These are phyloP conservation scores for Drosophila putrida DNA, from an alignment of 2,888 invertebrate genomes.

Conservation along the genomic window DNA sequence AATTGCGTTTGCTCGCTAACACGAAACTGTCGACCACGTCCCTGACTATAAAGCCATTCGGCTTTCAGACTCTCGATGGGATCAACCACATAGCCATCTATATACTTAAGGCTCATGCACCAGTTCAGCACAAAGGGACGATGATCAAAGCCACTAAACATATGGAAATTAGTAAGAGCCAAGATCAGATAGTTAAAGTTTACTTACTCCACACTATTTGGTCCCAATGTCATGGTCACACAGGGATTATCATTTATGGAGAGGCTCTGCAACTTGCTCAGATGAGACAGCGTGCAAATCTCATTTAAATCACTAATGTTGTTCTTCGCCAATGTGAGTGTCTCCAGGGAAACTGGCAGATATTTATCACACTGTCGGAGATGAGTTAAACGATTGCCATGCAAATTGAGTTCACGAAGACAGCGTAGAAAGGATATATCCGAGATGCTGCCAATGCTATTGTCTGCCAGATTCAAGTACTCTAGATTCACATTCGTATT, in stretches of 20 bases:
- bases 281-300: conserved; percentile 92
- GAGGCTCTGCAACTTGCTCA: conserved; percentile 91
- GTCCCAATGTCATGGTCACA: conserved; percentile 91
- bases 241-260: conserved; percentile 95
- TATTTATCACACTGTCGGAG: conserved; percentile 93
- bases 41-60: conserved; percentile 98
- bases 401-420: conserved; percentile 93
- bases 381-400: conserved; percentile 94
- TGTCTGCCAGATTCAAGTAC: conserved; percentile 94
- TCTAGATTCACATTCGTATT: conserved; percentile 93
- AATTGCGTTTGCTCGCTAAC: conserved; percentile 93
- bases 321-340: conserved; percentile 93
- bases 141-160: conserved; percentile 93
- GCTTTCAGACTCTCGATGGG: conserved; percentile 97
- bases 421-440: conserved; percentile 93
- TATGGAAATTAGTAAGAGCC: background rate
- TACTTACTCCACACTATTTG: conserved; percentile 87
- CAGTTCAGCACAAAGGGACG: conserved; percentile 97
- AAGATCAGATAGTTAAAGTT: background rate
- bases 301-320: conserved; percentile 94
- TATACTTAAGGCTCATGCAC: conserved; percentile 94
- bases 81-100: conserved; percentile 95
- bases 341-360: conserved; percentile 91
- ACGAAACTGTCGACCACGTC: conserved; percentile 94
- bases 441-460: conserved; percentile 93